These are phyloP conservation scores for Seriola rivoliana DNA, from an alignment of 2,113 vertebrate genomes.

Conservation along the genomic window DNA sequence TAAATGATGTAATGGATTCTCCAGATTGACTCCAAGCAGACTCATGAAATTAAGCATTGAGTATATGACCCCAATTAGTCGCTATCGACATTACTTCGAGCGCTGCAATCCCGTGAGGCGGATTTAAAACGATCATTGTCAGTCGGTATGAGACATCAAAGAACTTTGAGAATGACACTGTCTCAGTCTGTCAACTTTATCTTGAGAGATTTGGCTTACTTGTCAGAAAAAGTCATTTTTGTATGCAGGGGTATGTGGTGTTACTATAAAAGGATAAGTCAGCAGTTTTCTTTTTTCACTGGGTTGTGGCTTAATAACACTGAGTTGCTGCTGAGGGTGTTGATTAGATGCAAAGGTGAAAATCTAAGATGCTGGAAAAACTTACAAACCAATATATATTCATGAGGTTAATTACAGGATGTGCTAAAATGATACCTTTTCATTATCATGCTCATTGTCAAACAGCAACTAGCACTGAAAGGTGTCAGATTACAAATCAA, in stretches of 20 bases:
- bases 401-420: slow-evolving; percentile 84
- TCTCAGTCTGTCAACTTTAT: slow-evolving; percentile 60
- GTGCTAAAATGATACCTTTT: slow-evolving; percentile 77
- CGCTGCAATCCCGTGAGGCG: slow-evolving; percentile 54
- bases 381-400: slow-evolving; percentile 84
- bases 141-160: slow-evolving; percentile 58
- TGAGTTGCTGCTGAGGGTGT: slow-evolving; percentile 74
- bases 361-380: slow-evolving; percentile 75
- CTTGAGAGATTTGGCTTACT: slow-evolving; percentile 54
- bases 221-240: slow-evolving; percentile 39
- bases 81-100: slow-evolving; percentile 67
- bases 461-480: slow-evolving; percentile 49
- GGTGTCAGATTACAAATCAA: slow-evolving; percentile 72
- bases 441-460: slow-evolving; percentile 64
- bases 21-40: slow-evolving; percentile 61
- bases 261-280: slow-evolving; percentile 63
- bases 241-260: slow-evolving; percentile 41
- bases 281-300: slow-evolving; percentile 62
- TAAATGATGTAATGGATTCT: slow-evolving; percentile 69
- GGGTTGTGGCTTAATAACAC: slow-evolving; percentile 65
- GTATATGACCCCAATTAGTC: slow-evolving; percentile 78
- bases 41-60: slow-evolving; percentile 65
- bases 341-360: slow-evolving; percentile 82
- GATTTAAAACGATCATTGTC: slow-evolving; percentile 75
- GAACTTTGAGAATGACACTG: slow-evolving; percentile 58